phyloP scores from a whole-genome alignment of 2,113 vertebrate species.

The Gavia stellata region DNA sequence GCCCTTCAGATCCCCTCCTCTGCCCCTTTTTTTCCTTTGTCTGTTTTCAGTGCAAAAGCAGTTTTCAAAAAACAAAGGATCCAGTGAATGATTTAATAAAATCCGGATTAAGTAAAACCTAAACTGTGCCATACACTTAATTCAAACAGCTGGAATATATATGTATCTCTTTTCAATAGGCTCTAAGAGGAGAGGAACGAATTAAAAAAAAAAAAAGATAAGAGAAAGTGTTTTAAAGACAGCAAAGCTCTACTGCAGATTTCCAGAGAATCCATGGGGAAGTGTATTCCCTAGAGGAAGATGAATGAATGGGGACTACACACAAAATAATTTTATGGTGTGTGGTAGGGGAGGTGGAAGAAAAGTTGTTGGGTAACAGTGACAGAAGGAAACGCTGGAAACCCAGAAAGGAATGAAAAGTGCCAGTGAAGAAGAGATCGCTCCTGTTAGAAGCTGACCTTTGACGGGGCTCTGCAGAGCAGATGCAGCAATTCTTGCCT shows the following conservation, averaged over 20 bases:
- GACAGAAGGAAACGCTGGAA: neutral
- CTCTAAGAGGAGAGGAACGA: neutral
- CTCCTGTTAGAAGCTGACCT: neutral
- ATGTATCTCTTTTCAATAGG: neutral
- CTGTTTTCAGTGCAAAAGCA: slow-evolving; percentile 5
- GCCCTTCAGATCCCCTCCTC: neutral
- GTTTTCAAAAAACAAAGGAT: neutral
- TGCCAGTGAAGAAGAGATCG: neutral
- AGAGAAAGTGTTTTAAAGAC: neutral
- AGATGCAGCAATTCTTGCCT: neutral
- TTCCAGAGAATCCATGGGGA: neutral
- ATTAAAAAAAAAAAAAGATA: neutral
- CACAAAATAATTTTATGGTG: neutral
- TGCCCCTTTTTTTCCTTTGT: neutral
- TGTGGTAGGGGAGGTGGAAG: neutral
- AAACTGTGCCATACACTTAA: neutral
- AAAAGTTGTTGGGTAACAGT: neutral
- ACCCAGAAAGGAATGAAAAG: neutral
- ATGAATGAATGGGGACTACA: neutral
- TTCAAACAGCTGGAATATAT: slow-evolving; percentile 8
- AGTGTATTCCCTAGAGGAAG: neutral
- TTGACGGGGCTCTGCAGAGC: neutral
- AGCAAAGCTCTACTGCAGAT: neutral
- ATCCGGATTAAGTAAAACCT: neutral
- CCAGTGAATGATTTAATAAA: neutral